A percentile compares a stretch with the other conserved stretches of the same genome.
Evolutionary conservation across 2,113 vertebrate species (phyloP).

Genomic region (Apeltes quadracus): DNA sequence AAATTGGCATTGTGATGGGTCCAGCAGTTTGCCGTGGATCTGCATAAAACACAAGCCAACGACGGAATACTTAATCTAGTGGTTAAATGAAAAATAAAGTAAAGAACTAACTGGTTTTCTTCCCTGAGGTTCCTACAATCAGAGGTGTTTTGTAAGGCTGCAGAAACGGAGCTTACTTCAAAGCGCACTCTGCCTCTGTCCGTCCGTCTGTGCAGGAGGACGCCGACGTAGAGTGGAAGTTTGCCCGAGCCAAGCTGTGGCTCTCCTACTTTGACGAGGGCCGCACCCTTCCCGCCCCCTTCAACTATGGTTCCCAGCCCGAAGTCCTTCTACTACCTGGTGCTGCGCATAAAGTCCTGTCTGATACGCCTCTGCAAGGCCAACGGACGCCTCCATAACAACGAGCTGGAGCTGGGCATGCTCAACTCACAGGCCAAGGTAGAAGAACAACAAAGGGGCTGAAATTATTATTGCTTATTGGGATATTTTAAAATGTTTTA

Average conservation of each 20-base stretch:
- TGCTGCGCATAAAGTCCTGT: constrained; percentile 91
- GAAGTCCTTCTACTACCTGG: constrained; percentile 97
- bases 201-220: constrained; percentile 85
- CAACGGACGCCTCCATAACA: constrained; percentile 88
- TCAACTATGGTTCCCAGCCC: constrained; percentile 97
- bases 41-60: background rate
- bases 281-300: constrained; percentile 93
- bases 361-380: constrained; percentile 93
- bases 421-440: constrained; percentile 87
- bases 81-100: background rate
- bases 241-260: constrained; percentile 96
- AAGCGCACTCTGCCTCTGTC: background rate
- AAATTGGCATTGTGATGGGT: background rate
- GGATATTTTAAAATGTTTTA: constrained; percentile 4
- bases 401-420: constrained; percentile 95
- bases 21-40: background rate
- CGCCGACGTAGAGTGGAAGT: constrained; percentile 98
- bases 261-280: constrained; percentile 98
- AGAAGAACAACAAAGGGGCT: background rate
- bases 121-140: background rate
- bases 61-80: background rate
- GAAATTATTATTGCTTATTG: background rate
- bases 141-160: background rate
- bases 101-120: background rate
- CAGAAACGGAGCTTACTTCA: background rate